These are phyloP conservation scores for Aphidoletes aphidimyza DNA, from an alignment of 2,888 invertebrate species.

Conservation along the genomic window DNA sequence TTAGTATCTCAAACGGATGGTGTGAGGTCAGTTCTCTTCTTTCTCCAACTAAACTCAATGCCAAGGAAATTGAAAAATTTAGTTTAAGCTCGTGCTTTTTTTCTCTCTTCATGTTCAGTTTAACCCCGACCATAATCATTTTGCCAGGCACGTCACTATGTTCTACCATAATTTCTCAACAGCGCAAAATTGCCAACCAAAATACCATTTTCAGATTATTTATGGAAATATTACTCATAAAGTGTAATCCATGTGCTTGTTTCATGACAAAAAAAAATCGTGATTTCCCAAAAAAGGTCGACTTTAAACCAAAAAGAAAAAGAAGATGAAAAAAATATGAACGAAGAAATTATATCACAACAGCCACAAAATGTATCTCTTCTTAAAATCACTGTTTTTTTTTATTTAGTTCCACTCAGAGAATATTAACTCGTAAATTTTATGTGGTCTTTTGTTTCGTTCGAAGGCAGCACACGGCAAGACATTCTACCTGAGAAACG, in stretches of 20 bases:
- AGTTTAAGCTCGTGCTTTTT: background rate
- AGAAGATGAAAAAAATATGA: background rate
- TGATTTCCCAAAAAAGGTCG: constrained; percentile 22
- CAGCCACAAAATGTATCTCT: constrained; percentile 27
- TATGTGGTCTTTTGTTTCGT: background rate
- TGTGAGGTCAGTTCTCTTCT: constrained; percentile 47
- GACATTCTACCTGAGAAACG: background rate
- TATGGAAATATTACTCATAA: constrained; percentile 33
- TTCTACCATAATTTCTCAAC: background rate
- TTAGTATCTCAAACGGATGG: background rate
- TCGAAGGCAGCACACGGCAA: too few relatives aligned
- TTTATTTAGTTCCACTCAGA: background rate
- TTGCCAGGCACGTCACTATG: background rate
- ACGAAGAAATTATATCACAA: constrained; percentile 29
- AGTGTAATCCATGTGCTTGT: constrained; percentile 3
- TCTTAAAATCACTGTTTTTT: constrained; percentile 23
- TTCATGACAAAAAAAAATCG: background rate
- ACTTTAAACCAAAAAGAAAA: background rate
- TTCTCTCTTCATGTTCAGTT: too few relatives aligned
- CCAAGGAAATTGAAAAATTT: background rate
- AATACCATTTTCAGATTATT: background rate
- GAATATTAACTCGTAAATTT: constrained; percentile 43
- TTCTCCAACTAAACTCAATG: background rate
- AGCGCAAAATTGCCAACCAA: background rate
- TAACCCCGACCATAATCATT: background rate